Evolutionary conservation across 37 sponge, comb jelly and placozoan genomes (phyloP).

Genomic region (Haliclona indistincta): DNA sequence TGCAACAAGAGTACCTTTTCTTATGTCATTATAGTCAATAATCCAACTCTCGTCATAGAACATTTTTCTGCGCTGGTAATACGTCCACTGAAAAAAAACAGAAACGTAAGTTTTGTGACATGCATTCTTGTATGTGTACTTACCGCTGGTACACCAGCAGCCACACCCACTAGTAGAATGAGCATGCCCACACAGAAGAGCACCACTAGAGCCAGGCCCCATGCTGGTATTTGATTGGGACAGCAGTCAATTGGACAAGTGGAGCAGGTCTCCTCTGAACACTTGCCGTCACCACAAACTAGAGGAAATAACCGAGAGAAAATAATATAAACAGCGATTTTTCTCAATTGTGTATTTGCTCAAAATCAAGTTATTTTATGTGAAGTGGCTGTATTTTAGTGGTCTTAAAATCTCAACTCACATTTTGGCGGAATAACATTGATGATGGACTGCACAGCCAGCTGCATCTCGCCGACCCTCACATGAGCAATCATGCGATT

Average conservation of each 20-base stretch:
- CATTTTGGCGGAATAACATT: too few relatives aligned
- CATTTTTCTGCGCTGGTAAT: constrained; percentile 61
- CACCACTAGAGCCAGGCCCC: constrained; percentile 34
- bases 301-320: neutral
- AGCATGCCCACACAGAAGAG: constrained; percentile 20
- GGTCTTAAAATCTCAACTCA: too few relatives aligned
- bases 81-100: constrained; percentile 41
- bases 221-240: constrained; percentile 9
- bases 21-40: constrained; percentile 64
- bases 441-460: constrained; percentile 63
- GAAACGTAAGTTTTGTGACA: neutral
- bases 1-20: constrained; percentile 20
- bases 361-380: too few relatives aligned
- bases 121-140: neutral
- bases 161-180: neutral
- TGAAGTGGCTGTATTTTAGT: too few relatives aligned
- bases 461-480: constrained; percentile 67
- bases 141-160: neutral
- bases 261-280: constrained; percentile 47
- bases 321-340: too few relatives aligned
- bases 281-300: constrained; percentile 75
- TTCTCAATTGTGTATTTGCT: too few relatives aligned
- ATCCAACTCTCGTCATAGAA: constrained; percentile 92
- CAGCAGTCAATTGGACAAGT: constrained; percentile 73
- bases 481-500: constrained; percentile 81